phyloP scores from a whole-genome alignment of 2,113 vertebrate genomes.

The Macquaria ambigua region DNA sequence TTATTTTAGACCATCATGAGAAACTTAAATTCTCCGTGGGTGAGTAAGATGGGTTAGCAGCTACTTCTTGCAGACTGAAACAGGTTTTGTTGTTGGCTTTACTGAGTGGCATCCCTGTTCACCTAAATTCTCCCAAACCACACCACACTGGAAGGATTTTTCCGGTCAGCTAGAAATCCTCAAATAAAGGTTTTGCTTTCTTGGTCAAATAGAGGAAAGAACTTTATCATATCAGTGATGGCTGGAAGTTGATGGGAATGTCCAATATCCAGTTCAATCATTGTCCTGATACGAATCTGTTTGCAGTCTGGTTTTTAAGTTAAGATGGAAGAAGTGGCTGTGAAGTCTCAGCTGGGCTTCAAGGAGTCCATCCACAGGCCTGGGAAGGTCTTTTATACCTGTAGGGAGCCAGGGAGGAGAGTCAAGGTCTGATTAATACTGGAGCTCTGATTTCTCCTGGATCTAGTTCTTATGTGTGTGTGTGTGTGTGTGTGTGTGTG shows the following conservation, averaged over 20 bases:
- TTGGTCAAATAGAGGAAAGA: constrained; percentile 4
- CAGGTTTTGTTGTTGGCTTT: neutral
- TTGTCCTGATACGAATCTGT: neutral
- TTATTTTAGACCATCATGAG: constrained; percentile 5
- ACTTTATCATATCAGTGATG: neutral
- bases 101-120: constrained; percentile 3
- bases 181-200: neutral
- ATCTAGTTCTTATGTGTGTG: constrained; percentile 1
- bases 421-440: constrained; percentile 29
- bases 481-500: neutral
- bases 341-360: neutral
- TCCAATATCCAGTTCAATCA: neutral
- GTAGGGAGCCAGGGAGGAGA: constrained; percentile 4
- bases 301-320: constrained; percentile 2
- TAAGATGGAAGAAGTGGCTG: neutral
- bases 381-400: constrained; percentile 22
- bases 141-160: neutral
- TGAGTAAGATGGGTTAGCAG: neutral
- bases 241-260: neutral
- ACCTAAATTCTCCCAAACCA: constrained; percentile 3
- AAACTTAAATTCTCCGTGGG: neutral
- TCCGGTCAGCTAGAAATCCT: neutral
- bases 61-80: neutral
- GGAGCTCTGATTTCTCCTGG: constrained; percentile 11
- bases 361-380: neutral